phyloP scores from a whole-genome alignment of 2,113 vertebrate species.

The Meles meles region DNA sequence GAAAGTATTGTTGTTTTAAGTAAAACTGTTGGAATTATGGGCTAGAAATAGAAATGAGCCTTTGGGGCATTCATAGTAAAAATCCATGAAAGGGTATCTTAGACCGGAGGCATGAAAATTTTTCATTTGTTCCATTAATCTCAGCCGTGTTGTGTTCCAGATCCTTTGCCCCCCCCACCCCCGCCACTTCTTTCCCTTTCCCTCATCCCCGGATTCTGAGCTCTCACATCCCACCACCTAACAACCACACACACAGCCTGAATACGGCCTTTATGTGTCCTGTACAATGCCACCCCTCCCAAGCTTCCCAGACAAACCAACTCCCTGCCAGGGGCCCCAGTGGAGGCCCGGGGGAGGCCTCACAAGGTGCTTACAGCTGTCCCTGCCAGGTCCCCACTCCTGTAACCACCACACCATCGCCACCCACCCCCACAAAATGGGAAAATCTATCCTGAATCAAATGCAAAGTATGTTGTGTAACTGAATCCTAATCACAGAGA shows the following conservation, averaged over 20 bases:
- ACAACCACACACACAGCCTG: background rate
- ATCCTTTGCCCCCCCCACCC: too few species aligned
- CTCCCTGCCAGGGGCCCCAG: background rate
- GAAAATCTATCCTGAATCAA: background rate
- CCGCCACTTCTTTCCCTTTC: background rate
- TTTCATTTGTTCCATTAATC: background rate
- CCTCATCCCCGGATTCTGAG: background rate
- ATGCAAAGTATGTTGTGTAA: background rate
- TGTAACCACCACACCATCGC: background rate
- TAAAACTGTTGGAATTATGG: background rate
- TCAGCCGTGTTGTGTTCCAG: background rate
- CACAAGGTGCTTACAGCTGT: background rate
- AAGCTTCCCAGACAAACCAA: background rate
- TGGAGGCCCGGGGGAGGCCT: background rate
- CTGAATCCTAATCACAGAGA: background rate
- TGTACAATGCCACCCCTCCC: background rate
- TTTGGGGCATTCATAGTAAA: background rate
- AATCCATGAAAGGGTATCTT: background rate
- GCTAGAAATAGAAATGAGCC: background rate
- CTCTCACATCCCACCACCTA: background rate
- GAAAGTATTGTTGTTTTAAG: background rate
- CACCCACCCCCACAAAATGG: background rate
- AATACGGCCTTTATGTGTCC: background rate
- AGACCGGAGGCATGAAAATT: background rate
- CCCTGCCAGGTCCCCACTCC: background rate